Percentiles rank a stretch among this genome's conserved stretches.
These are phyloP conservation scores for Cantharis lateralis DNA, from an alignment of 2,888 invertebrate genomes.

Conservation along the genomic window DNA sequence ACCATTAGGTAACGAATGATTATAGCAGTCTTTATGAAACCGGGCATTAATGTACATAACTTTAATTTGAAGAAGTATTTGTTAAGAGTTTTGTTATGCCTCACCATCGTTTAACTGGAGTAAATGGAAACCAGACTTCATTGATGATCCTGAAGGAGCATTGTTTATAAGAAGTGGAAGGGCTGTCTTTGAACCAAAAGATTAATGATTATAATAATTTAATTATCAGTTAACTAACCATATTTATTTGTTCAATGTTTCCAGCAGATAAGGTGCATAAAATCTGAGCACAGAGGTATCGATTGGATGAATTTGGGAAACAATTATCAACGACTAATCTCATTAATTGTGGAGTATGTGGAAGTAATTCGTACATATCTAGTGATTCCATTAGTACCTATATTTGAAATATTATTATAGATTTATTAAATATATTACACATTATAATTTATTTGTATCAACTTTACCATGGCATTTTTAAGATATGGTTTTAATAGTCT, in stretches of 20 bases:
- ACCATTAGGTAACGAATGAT: too few species aligned
- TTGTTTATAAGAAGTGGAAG: constrained; percentile 5
- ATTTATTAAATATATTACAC: too few species aligned
- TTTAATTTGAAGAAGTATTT: too few species aligned
- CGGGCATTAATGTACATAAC: too few species aligned
- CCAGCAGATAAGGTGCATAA: too few species aligned
- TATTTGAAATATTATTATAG: background rate
- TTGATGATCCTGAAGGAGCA: constrained; percentile 52
- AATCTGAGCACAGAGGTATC: background rate
- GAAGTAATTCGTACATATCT: background rate
- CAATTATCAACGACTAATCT: background rate
- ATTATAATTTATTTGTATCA: background rate
- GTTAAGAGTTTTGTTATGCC: constrained; percentile 35
- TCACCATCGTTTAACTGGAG: constrained; percentile 57
- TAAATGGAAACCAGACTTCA: constrained; percentile 60
- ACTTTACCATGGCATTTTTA: background rate
- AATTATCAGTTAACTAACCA: background rate
- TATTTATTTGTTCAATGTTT: background rate
- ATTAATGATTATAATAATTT: too few species aligned
- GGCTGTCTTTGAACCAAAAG: background rate
- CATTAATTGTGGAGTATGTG: background rate
- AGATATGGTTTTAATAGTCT: background rate
- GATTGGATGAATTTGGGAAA: background rate
- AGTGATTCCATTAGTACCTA: background rate
- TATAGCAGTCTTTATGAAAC: too few species aligned